Base-by-base conservation (phyloP, 2,113 vertebrate species). In the Charina bottae region DNA sequence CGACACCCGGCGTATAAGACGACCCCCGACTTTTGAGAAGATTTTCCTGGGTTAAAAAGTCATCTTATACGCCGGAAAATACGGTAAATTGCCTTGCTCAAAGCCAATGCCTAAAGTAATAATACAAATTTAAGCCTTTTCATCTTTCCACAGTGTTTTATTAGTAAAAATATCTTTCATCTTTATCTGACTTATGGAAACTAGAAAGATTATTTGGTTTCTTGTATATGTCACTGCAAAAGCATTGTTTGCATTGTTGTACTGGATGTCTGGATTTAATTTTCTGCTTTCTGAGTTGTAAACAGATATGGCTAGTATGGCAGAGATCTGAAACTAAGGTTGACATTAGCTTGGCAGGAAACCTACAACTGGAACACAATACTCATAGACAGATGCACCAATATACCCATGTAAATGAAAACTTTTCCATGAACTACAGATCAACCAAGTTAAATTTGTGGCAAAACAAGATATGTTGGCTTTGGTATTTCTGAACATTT, bases 331-430 rank as follows among this genome's bases (percentile, higher is more conserved):
- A 93, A 94, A 94, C 86, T 0, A 13, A 59, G 84, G 54, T 21
- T 94, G 94, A 92, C 92, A 95, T 93, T 88, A 94, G 85, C 84
- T 94, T 64, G 94, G 91, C 93, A 94, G 94, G 94, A 97, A 96
- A 95, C 85, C 94, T 94, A 95, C 92, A 94, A 96, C 86, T 90
- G 0, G 0, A 93, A 84, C 83, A 59, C 53, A 93, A 89, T 90
- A 95, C 85, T 85, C 72, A 95, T 92, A 96, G 7, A 94, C 94
- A 94, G 93, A 94, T 24, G 84, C 92, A 94, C 91, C 94, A 56
- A 26, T 89, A 91, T 94, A 94, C 92, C 55, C 3, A 1, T 85
- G 58, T 68, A 84, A 26, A 90, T 88, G 6, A 84, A 96, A 95
- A 54, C 89, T 93, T 95, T 95, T 93, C 95, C 93, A 89, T 68